phyloP scores from a whole-genome alignment of 2,888 invertebrate species.

The Agrilus biguttatus region DNA sequence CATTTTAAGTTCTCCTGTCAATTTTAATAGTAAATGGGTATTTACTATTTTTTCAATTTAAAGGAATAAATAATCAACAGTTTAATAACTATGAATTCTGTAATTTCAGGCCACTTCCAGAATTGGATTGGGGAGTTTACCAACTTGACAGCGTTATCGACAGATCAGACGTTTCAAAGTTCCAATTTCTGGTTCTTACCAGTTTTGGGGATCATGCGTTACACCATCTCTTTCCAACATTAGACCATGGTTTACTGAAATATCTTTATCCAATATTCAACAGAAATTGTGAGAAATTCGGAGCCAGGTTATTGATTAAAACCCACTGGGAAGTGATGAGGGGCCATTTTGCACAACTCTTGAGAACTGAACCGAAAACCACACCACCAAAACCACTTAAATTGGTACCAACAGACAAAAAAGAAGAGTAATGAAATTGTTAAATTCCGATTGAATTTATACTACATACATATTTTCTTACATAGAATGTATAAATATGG shows the following conservation, averaged over 20 bases:
- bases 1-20: too few relatives aligned
- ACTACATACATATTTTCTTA: too few relatives aligned
- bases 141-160: slow-evolving; percentile 65
- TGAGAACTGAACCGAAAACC: slow-evolving; percentile 32
- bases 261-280: slow-evolving; percentile 48
- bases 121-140: slow-evolving; percentile 62
- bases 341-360: slow-evolving; percentile 53
- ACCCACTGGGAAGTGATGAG: slow-evolving; percentile 46
- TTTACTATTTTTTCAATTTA: too few relatives aligned
- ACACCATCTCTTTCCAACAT: slow-evolving; percentile 70
- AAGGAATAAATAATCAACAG: too few relatives aligned
- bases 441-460: too few relatives aligned
- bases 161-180: slow-evolving; percentile 50
- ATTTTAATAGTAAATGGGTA: too few relatives aligned
- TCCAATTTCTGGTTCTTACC: slow-evolving; percentile 52
- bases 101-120: slow-evolving; percentile 30
- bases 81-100: too few relatives aligned
- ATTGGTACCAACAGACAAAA: too few relatives aligned
- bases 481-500: too few relatives aligned
- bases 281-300: slow-evolving; percentile 50
- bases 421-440: too few relatives aligned
- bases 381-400: slow-evolving; percentile 12
- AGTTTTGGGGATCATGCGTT: slow-evolving; percentile 67
- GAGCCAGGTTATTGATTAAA: slow-evolving; percentile 33
- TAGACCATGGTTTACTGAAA: slow-evolving; percentile 61